Evolutionary conservation across 2,888 invertebrate genomes (phyloP).

Genomic region (Agriotes lineatus): DNA sequence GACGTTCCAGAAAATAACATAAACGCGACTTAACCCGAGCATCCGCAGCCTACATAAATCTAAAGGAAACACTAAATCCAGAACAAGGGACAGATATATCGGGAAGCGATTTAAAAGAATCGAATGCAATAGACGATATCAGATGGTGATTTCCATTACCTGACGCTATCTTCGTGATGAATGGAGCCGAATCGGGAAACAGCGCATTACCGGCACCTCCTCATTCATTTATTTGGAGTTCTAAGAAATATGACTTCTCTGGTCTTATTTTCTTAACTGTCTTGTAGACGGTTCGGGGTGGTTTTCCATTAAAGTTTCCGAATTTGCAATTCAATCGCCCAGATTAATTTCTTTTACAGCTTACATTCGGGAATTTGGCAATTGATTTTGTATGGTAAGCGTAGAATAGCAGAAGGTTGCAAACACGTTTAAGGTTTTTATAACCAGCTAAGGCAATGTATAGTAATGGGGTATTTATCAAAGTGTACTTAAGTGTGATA

Average conservation of each 20-base stretch:
- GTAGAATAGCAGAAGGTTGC: too few species aligned
- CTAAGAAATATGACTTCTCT: slow-evolving; percentile 52
- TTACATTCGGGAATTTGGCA: background rate
- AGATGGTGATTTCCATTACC: slow-evolving; percentile 62
- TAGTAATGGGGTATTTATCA: too few species aligned
- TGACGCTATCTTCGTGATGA: slow-evolving; percentile 62
- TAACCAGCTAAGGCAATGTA: too few species aligned
- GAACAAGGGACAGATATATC: slow-evolving; percentile 47
- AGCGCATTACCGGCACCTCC: slow-evolving; percentile 57
- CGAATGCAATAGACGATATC: slow-evolving; percentile 63
- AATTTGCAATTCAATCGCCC: slow-evolving; percentile 31
- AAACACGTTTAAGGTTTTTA: too few species aligned
- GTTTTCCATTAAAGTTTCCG: slow-evolving; percentile 26
- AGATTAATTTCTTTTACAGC: slow-evolving; percentile 18
- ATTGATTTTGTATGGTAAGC: too few species aligned
- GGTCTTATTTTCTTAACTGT: slow-evolving; percentile 44
- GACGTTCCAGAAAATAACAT: background rate
- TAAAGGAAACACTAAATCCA: slow-evolving; percentile 49
- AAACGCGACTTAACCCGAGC: slow-evolving; percentile 5
- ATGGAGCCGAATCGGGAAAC: slow-evolving; percentile 57
- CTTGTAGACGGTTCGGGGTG: slow-evolving; percentile 22
- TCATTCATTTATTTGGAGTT: slow-evolving; percentile 54
- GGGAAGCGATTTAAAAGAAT: slow-evolving; percentile 56
- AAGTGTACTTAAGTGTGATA: too few species aligned
- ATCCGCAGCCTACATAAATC: slow-evolving; percentile 48